Base-by-base conservation (phyloP, 2,113 vertebrate genomes). In the Sturnira hondurensis region DNA sequence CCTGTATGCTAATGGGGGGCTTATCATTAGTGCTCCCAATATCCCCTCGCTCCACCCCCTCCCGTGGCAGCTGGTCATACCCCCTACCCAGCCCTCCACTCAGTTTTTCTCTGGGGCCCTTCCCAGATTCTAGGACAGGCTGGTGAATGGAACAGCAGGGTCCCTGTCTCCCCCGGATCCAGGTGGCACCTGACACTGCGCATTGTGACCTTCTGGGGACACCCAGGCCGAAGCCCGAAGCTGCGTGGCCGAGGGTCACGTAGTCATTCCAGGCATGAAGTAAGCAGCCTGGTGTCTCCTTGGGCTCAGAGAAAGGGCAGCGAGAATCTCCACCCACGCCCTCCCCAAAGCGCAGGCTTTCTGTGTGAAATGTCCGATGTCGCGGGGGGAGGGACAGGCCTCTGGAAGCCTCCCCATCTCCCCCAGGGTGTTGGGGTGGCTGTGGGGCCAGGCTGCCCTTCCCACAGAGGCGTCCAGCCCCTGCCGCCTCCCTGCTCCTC, bases 131-230 rank as follows among this genome's bases (percentile, higher is more conserved):
- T 33, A 9, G 15, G 43, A 13, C 3, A 28, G 10, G 43, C 54
- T 1, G 2, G 47, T 58, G 26, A 10, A 3, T 0, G 7, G 22
- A 36, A 5, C 1, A 0, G 7, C 13, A 1, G 0, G 3, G 19
- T 28, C 10, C 11, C 8, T 0, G 2, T 14, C 61, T 24, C 10
- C 43, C 41, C 58, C 0, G 10, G 14, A 8, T 19, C 1, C 17
- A 0, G 3, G 16, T 7, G 10, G 11, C 22, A 4, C 61, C 33
- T 12, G 36, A 22, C 15, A 1, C 16, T 43, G 47, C 9, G 2
- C 14, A 9, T 11, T 4, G 76, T 22, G 24, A 31, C 0, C 38
- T 36, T 43, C 94, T 14, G 2, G 56, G 0, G 13, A 47, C 52
- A 12, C 1, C 38, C 33, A 33, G 54, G 65, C 54, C 41, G n/a